These are phyloP conservation scores for Montifringilla adamsi DNA, from an alignment of 2,113 vertebrate genomes.

Conservation along the genomic window DNA sequence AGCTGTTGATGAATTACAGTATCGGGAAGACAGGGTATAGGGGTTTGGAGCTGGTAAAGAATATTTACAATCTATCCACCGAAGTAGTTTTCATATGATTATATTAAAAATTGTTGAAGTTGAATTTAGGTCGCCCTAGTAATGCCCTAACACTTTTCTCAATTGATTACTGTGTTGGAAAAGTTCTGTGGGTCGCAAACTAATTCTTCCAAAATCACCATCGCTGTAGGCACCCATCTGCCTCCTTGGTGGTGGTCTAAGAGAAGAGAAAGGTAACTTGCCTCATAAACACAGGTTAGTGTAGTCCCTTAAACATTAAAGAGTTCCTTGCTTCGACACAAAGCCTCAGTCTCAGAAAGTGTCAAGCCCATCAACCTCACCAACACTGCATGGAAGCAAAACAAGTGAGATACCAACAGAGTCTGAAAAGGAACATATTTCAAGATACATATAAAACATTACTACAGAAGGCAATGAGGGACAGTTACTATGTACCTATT, in stretches of 20 bases:
- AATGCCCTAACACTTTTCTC: neutral
- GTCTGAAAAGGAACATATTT: neutral
- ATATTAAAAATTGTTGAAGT: neutral
- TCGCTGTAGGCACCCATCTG: neutral
- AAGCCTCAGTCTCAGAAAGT: neutral
- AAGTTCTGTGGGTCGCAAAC: neutral
- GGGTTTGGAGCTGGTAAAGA: neutral
- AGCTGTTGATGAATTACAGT: neutral
- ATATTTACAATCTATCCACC: neutral
- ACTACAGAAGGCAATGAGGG: neutral
- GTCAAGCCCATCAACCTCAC: neutral
- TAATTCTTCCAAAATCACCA: neutral
- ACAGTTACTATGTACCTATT: neutral
- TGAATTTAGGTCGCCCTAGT: neutral
- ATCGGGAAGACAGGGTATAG: neutral
- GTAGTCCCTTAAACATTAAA: neutral
- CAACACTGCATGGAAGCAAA: neutral
- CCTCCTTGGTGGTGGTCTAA: neutral
- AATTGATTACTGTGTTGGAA: neutral
- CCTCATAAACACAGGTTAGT: neutral
- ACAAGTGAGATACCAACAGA: neutral
- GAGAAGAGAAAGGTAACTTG: neutral
- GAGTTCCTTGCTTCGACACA: neutral
- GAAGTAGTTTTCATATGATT: neutral
- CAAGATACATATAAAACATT: neutral